Evolutionary conservation across 2,888 invertebrate species (phyloP).

Genomic region (Rhyacophila evoluta): DNA sequence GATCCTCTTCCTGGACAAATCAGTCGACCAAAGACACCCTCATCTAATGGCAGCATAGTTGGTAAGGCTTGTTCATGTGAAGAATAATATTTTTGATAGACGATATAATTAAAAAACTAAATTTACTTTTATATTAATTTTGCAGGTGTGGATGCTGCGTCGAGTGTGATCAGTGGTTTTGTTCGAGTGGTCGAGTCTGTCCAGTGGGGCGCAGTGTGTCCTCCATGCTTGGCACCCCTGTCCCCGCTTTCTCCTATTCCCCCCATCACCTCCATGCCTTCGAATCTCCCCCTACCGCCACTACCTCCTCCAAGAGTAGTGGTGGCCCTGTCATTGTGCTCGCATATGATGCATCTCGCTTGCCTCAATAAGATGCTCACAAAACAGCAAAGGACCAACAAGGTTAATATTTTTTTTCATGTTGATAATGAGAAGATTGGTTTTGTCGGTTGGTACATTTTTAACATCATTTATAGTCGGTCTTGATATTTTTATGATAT

Average conservation of each 20-base stretch:
- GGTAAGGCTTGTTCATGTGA: slow-evolving; percentile 53
- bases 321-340: slow-evolving; percentile 78
- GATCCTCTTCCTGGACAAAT: slow-evolving; percentile 56
- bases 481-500: too few relatives aligned
- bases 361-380: slow-evolving; percentile 83
- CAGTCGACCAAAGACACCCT: slow-evolving; percentile 57
- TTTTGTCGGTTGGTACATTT: too few relatives aligned
- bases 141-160: slow-evolving; percentile 64
- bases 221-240: slow-evolving; percentile 78
- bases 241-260: slow-evolving; percentile 70
- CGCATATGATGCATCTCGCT: slow-evolving; percentile 83
- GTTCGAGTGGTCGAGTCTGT: slow-evolving; percentile 76
- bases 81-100: too few relatives aligned
- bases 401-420: too few relatives aligned
- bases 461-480: too few relatives aligned
- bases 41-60: slow-evolving; percentile 58
- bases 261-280: slow-evolving; percentile 68
- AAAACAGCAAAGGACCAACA: slow-evolving; percentile 49
- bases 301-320: slow-evolving; percentile 69
- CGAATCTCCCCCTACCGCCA: slow-evolving; percentile 76
- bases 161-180: slow-evolving; percentile 76
- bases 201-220: slow-evolving; percentile 77
- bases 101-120: too few relatives aligned
- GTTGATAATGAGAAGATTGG: too few relatives aligned
- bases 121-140: too few relatives aligned